These are phyloP conservation scores for Prionailurus viverrinus DNA, from an alignment of 2,113 vertebrate genomes.

Conservation along the genomic window DNA sequence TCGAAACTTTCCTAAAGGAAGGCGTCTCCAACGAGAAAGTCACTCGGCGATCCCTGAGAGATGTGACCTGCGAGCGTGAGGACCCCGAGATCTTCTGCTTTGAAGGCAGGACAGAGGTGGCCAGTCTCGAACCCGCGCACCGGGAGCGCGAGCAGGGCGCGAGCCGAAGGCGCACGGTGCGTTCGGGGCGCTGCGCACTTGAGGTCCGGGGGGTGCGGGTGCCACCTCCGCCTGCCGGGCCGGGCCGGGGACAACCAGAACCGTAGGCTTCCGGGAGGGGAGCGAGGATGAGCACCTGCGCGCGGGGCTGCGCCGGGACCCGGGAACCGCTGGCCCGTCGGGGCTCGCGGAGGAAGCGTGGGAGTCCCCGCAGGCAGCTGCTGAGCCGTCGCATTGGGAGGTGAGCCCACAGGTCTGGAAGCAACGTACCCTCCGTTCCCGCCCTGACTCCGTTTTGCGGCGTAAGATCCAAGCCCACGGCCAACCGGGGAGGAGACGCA, in stretches of 20 bases:
- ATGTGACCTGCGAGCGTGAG: background rate
- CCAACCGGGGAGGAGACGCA: background rate
- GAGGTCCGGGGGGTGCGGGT: no score
- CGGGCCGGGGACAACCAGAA: accelerated
- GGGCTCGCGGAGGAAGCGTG: background rate
- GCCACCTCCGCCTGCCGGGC: background rate
- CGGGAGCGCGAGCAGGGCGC: background rate
- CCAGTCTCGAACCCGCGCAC: background rate
- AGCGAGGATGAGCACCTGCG: accelerated
- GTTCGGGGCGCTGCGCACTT: background rate
- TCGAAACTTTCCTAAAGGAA: background rate
- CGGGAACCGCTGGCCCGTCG: background rate
- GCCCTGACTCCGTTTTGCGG: background rate
- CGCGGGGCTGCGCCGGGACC: background rate
- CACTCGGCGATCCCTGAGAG: background rate
- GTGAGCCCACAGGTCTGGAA: background rate
- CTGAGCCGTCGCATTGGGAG: background rate
- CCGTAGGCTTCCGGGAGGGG: background rate
- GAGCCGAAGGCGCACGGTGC: background rate
- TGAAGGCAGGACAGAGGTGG: background rate
- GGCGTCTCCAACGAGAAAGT: background rate
- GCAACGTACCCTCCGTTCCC: background rate
- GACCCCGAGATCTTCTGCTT: background rate
- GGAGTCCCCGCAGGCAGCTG: background rate
- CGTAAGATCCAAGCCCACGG: background rate